These are phyloP conservation scores for Trypoxylus dichotomus DNA, from an alignment of 1,140 invertebrate genomes.

Conservation along the genomic window DNA sequence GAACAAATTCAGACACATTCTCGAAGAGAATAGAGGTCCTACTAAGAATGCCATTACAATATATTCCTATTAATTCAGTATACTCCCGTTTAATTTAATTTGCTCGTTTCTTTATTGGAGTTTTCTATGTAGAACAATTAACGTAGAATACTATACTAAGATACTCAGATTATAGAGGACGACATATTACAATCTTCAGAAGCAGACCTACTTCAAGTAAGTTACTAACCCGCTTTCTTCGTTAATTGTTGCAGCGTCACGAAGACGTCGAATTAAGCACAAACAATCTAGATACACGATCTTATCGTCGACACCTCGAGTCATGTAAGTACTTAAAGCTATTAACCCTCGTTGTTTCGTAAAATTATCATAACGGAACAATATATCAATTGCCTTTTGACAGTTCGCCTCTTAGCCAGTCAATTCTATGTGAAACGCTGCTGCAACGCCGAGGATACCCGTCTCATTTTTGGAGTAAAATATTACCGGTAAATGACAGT, in stretches of 20 bases:
- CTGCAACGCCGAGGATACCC: neutral
- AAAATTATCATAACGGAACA: slow-evolving; percentile 20
- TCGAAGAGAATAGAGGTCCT: too few relatives aligned
- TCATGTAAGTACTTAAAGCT: slow-evolving; percentile 5
- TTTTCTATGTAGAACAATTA: too few relatives aligned
- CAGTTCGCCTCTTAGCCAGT: neutral
- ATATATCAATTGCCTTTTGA: slow-evolving; percentile 12
- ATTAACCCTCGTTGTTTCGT: slow-evolving; percentile 18
- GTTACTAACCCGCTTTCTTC: neutral
- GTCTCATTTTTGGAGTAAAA: slow-evolving; percentile 3
- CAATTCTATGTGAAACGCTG: neutral
- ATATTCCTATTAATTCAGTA: too few relatives aligned
- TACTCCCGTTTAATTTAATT: too few relatives aligned
- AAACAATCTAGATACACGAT: neutral
- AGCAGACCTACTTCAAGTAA: neutral
- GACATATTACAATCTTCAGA: too few relatives aligned
- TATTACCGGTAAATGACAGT: slow-evolving; percentile 7
- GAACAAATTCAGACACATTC: too few relatives aligned
- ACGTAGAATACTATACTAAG: too few relatives aligned
- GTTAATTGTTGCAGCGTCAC: slow-evolving; percentile 14
- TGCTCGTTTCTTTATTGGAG: too few relatives aligned
- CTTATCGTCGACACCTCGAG: slow-evolving; percentile 5
- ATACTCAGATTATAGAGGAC: too few relatives aligned
- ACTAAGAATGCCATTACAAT: too few relatives aligned
- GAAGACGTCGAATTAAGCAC: neutral